phyloP scores from a whole-genome alignment of 2,888 invertebrate species.

The Netelia melanura region DNA sequence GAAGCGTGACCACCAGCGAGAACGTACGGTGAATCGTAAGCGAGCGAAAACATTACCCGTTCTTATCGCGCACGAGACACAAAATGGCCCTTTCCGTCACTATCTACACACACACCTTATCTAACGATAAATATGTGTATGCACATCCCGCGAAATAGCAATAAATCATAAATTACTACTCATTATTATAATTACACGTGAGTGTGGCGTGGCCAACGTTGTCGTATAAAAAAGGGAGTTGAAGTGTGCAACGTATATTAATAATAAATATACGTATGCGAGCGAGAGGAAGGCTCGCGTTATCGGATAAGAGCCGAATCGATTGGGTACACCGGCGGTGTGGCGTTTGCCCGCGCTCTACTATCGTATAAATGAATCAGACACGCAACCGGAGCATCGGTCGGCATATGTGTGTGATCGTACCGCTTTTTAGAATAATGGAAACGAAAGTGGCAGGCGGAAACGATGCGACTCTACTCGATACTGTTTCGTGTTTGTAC shows the following conservation, averaged over 20 bases:
- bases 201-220: conserved; percentile 64
- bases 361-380: conserved; percentile 71
- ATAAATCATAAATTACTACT: conserved; percentile 79
- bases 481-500: background rate
- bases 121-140: background rate
- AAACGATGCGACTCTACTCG: background rate
- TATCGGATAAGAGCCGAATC: conserved; percentile 69
- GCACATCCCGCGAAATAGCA: conserved; percentile 40
- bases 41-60: conserved; percentile 38
- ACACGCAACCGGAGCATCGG: conserved; percentile 64
- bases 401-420: conserved; percentile 41
- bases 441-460: background rate
- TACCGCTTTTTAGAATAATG: conserved; percentile 44
- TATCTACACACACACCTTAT: background rate
- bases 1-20: conserved; percentile 49
- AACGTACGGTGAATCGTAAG: background rate
- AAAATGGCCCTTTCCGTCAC: background rate
- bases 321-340: conserved; percentile 57
- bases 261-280: background rate
- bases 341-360: conserved; percentile 59
- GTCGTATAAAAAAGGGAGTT: conserved; percentile 35
- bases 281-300: conserved; percentile 34
- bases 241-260: background rate
- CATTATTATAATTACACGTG: conserved; percentile 81
- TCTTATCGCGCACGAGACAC: conserved; percentile 48